Conservation (phyloP, 2,113 vertebrate genomes). For the Trogon melanurus region DNA sequence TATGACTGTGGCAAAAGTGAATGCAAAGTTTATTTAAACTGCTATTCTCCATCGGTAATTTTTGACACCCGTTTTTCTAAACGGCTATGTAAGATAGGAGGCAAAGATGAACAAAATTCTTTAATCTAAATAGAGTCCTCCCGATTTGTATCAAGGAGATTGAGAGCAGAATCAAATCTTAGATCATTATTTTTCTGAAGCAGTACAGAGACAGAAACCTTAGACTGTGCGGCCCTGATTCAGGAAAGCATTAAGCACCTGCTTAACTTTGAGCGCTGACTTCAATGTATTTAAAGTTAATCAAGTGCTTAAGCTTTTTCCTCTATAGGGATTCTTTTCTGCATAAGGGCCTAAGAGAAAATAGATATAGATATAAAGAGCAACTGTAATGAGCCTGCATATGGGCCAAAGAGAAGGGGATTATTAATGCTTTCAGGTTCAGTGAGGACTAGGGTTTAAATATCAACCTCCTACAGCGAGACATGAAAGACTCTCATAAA, state of each 20-base stretch:
- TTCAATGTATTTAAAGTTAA: slow-evolving; percentile 58
- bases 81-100: not conserved
- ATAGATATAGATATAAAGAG: slow-evolving; percentile 58
- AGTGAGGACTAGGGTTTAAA: slow-evolving; percentile 56
- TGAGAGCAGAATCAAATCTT: not conserved
- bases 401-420: slow-evolving; percentile 64
- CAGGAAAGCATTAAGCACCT: slow-evolving; percentile 41
- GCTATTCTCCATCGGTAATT: not conserved
- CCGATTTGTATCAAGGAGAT: not conserved
- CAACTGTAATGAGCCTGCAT: slow-evolving; percentile 54
- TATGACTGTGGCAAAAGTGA: not conserved
- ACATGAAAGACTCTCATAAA: slow-evolving; percentile 68
- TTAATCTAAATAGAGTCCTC: not conserved
- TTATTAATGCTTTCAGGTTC: slow-evolving; percentile 70
- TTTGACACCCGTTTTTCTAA: not conserved
- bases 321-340: slow-evolving; percentile 52
- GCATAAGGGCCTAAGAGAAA: slow-evolving; percentile 63
- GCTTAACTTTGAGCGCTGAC: slow-evolving; percentile 52
- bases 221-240: not conserved
- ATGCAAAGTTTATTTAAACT: not conserved
- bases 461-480: slow-evolving; percentile 43
- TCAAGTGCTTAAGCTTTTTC: slow-evolving; percentile 65
- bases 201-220: not conserved
- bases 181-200: not conserved
- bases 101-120: not conserved